These are phyloP conservation scores for Protonemura montana DNA, from an alignment of 2,888 invertebrate genomes.

Conservation along the genomic window DNA sequence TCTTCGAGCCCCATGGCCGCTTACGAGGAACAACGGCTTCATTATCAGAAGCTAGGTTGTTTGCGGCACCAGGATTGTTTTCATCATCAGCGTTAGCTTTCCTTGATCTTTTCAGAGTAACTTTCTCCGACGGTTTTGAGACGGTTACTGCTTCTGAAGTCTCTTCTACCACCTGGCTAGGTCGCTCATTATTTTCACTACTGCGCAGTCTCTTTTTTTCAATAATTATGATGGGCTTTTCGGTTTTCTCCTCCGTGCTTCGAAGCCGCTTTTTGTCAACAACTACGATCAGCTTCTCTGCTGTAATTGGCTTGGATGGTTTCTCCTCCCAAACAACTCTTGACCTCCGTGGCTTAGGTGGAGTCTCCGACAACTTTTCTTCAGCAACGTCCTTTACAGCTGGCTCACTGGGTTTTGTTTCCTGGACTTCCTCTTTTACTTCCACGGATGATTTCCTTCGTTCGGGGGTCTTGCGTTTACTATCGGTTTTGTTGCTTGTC, in stretches of 20 bases:
- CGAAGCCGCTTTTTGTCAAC: slow-evolving; percentile 61
- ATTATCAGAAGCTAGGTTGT: slow-evolving; percentile 52
- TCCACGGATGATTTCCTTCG: neutral
- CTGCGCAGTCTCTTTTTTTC: slow-evolving; percentile 62
- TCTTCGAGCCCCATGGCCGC: slow-evolving; percentile 60
- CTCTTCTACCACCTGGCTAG: slow-evolving; percentile 53
- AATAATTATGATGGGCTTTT: slow-evolving; percentile 60
- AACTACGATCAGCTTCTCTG: slow-evolving; percentile 59
- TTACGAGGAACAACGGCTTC: slow-evolving; percentile 55
- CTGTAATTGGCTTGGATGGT: slow-evolving; percentile 58
- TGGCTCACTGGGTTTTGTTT: slow-evolving; percentile 52
- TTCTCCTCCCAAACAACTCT: slow-evolving; percentile 61
- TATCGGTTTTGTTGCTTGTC: neutral
- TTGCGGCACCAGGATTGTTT: neutral
- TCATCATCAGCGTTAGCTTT: neutral
- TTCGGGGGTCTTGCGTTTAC: neutral
- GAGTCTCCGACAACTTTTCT: neutral
- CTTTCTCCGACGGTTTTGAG: slow-evolving; percentile 52
- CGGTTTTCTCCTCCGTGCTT: slow-evolving; percentile 57
- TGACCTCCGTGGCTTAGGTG: slow-evolving; percentile 1
- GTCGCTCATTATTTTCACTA: slow-evolving; percentile 52
- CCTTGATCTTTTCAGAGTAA: slow-evolving; percentile 57
- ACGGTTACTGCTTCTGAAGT: slow-evolving; percentile 41
- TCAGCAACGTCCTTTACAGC: slow-evolving; percentile 39
- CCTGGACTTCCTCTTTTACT: slow-evolving; percentile 49